Evolutionary conservation across 2,797 vertebrate genomes (phyloP), one percentile per base, ranked within the genome.

Genomic region (Notolepis coatsorum): DNA sequence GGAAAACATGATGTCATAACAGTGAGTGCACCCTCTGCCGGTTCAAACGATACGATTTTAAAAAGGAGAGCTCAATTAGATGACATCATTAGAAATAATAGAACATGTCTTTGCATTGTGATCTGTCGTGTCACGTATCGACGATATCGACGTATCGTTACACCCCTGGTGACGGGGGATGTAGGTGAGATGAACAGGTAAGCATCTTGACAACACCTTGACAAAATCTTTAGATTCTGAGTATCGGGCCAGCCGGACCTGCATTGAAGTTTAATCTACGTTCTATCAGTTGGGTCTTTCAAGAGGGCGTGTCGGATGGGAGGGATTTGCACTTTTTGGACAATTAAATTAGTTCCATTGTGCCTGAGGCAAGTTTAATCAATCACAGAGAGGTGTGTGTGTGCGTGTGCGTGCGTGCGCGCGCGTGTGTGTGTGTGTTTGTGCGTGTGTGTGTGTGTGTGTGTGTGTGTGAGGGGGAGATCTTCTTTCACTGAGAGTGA

Each of bases 181-280:
- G 39, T 0, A 61, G 15, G 8, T 0, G 2, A 79, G 65, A 73
- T 79, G 45, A 57, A 59, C 63, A 37, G 75, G 75, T 71, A n/a
- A 53, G 24, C 15, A 58, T 46, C 51, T 31, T 52, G 17, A 62
- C 24, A 41, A 76, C 28, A 65, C 37, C 18, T 42, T n/a, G n/a
- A n/a, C n/a, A 50, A 56, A 60, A 67, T 54, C 50, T 71, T 72
- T 66, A 33, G 41, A 68, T 65, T 65, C 28, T 48, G n/a, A 51
- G 52, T 20, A 41, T 66, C 30, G 45, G 49, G 20, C 20, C 42
- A 45, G 20, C 21, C 9, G 20, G 20, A 27, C 39, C 8, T 54
- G 20, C 30, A 33, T 47, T 39, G 33, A 7, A 2, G 52, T 54
- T 15, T 41, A 63, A 9, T 45, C 20, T 33, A 18, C 27, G 50